Evolutionary conservation across 2,888 invertebrate genomes (phyloP).

Genomic region (Xestia ashworthii): DNA sequence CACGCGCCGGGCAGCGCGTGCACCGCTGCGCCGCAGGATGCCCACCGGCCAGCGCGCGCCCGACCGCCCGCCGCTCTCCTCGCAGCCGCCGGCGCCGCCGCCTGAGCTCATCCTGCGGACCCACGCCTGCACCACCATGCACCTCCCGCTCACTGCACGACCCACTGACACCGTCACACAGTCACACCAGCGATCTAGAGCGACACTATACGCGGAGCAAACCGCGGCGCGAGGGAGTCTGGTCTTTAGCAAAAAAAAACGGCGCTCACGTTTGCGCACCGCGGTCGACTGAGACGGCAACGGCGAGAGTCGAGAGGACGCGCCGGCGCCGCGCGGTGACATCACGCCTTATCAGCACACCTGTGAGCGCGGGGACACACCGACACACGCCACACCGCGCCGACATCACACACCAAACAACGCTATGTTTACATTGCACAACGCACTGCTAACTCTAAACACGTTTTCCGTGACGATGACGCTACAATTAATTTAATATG

Average conservation of each 20-base stretch:
- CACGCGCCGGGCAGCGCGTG: conserved; percentile 81
- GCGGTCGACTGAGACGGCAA: conserved; percentile 76
- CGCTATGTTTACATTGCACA: conserved; percentile 46
- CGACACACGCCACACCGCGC: conserved; percentile 47
- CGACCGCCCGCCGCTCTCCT: conserved; percentile 67
- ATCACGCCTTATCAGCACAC: conserved; percentile 80
- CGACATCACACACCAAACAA: conserved; percentile 41
- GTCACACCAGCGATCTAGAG: conserved; percentile 16
- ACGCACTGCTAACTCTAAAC: conserved; percentile 41
- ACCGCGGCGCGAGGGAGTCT: conserved; percentile 32
- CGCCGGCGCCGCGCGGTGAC: conserved; percentile 73
- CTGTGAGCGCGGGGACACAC: conserved; percentile 63
- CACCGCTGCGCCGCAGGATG: conserved; percentile 83
- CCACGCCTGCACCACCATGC: conserved; percentile 74
- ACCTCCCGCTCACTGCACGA: conserved; percentile 58
- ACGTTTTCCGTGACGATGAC: conserved; percentile 4
- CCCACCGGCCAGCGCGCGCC: conserved; percentile 80
- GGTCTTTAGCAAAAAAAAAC: conserved; percentile 69
- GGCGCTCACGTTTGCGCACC: conserved; percentile 77
- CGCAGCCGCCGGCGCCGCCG: conserved; percentile 57
- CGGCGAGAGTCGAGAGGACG: conserved; percentile 68
- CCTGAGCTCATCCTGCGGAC: conserved; percentile 76
- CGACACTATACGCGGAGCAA: conserved; percentile 11
- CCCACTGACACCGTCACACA: conserved; percentile 54
- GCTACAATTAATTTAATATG: background rate